A percentile compares a stretch with the other conserved stretches of the same genome.
Evolutionary conservation across 1,140 invertebrate species (phyloP).

Genomic region (Tigriopus japonicus): DNA sequence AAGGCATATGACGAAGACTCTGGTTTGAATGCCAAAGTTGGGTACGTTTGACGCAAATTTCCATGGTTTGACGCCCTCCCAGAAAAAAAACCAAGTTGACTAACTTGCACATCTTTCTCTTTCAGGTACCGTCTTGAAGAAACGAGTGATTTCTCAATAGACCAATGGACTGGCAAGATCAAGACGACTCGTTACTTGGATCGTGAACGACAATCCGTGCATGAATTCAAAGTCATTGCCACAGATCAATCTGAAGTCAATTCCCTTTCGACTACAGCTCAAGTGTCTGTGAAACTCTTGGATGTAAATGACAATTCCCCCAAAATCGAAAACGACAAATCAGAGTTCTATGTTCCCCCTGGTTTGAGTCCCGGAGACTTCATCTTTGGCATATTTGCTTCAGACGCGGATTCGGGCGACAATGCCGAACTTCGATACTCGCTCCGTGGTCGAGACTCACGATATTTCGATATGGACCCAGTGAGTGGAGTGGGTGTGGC

Average conservation of each 20-base stretch:
- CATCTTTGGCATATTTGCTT: slow-evolving; percentile 65
- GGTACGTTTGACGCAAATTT: too few relatives aligned
- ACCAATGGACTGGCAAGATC: slow-evolving; percentile 51
- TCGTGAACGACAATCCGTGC: slow-evolving; percentile 50
- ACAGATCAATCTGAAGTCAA: slow-evolving; percentile 35
- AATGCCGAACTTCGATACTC: slow-evolving; percentile 60
- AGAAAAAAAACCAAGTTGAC: too few relatives aligned
- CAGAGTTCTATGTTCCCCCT: slow-evolving; percentile 5
- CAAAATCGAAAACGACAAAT: slow-evolving; percentile 18
- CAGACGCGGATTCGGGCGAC: slow-evolving; percentile 51
- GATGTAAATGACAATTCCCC: slow-evolving; percentile 80
- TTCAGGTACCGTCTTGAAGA: slow-evolving; percentile 36
- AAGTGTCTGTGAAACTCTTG: slow-evolving; percentile 51
- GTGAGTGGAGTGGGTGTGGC: slow-evolving; percentile 59
- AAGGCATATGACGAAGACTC: not conserved
- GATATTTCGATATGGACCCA: slow-evolving; percentile 51
- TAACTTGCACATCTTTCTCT: too few relatives aligned
- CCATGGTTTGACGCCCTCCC: too few relatives aligned
- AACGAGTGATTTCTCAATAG: slow-evolving; percentile 45
- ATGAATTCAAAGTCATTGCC: slow-evolving; percentile 60
- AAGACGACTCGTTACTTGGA: slow-evolving; percentile 48
- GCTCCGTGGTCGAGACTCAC: slow-evolving; percentile 50
- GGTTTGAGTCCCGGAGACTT: slow-evolving; percentile 37
- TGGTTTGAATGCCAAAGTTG: not conserved
- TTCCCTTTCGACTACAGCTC: slow-evolving; percentile 29